A percentile compares a stretch with the other conserved stretches of the same genome.
These are phyloP conservation scores for Malthinus flaveolus DNA, from an alignment of 2,888 invertebrate species.

Conservation along the genomic window DNA sequence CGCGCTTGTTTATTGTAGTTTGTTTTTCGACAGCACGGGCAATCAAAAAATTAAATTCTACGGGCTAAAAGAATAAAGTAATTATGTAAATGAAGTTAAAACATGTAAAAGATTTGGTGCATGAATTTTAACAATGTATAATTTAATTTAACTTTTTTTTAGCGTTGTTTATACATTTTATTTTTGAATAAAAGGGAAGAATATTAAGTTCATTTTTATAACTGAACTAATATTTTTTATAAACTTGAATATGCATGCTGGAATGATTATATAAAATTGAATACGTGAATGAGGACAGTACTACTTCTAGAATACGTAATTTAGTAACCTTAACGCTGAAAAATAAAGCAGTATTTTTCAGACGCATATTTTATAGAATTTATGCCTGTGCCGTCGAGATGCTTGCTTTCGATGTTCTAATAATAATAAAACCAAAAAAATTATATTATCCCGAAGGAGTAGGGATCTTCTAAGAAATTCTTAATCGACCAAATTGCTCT, in stretches of 20 bases:
- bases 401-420: slow-evolving; percentile 9
- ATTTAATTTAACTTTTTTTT: slow-evolving; percentile 5
- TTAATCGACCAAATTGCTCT: too few relatives aligned
- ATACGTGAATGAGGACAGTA: slow-evolving; percentile 15
- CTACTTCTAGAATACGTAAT: slow-evolving; percentile 21
- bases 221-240: slow-evolving; percentile 8
- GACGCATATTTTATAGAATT: slow-evolving; percentile 23
- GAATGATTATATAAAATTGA: slow-evolving; percentile 13
- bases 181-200: slow-evolving; percentile 2
- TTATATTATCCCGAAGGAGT: neutral
- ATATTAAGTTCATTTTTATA: slow-evolving; percentile 9
- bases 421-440: slow-evolving; percentile 4
- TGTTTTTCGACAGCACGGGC: too few relatives aligned
- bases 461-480: too few relatives aligned
- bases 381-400: slow-evolving; percentile 13
- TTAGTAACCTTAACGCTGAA: slow-evolving; percentile 15
- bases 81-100: slow-evolving; percentile 7
- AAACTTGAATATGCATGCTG: slow-evolving; percentile 12
- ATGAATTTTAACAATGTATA: slow-evolving; percentile 8
- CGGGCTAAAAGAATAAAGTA: neutral
- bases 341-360: slow-evolving; percentile 18
- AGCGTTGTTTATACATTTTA: slow-evolving; percentile 1
- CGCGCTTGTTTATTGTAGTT: too few relatives aligned
- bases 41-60: too few relatives aligned
- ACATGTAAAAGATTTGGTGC: slow-evolving; percentile 5